Base-by-base conservation (phyloP, 2,797 vertebrate species). In the Chaetophractus vellerosus region DNA sequence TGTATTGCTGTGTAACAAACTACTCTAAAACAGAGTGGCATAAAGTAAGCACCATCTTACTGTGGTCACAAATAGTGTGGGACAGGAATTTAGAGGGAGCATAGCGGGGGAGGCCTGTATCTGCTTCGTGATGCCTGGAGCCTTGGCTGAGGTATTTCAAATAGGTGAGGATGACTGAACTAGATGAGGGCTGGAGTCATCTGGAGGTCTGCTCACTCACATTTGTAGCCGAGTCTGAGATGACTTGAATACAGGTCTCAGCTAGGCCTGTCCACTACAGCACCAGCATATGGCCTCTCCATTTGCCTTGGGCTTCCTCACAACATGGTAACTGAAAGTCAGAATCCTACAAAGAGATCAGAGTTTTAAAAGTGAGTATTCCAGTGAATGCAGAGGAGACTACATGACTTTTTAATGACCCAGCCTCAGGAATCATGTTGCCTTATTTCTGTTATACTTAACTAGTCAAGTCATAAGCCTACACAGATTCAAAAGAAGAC, bases 1-100 rank as follows among this genome's bases (percentile, higher is more conserved):
- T 18, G 69, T 82, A n/a, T 28, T 81, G n/a, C 61, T 52, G 21
- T 5, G 26, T 52, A 84, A 64, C 36, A 76, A 90, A 88, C 33
- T 50, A 61, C 33, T 41, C 6, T 6, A 2, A 75, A 82, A 78
- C 38, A n/a, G n/a, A 95, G n/a, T n/a, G 8, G 26, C 23, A 93
- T 45, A 71, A 64, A 87, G 57, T 24, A 74, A 75, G 48, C 16
- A 83, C 26, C 28, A 10, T 52, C 19, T 74, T 59, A 50, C 9
- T 41, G 66, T 63, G 55, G 16, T 91, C 31, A 68, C 16, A 92
- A 79, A 91, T 50, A 86, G 0, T 72, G 2, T 64, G 14, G 45
- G n/a, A n/a, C n/a, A n/a, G n/a, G 64, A 87, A 93, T 82, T 83
- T 45, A 81, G 78, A 78, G 55, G 81, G 33, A 15, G 16, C 78